phyloP scores from a whole-genome alignment of 2,888 invertebrate species.

The Melieria omissa region DNA sequence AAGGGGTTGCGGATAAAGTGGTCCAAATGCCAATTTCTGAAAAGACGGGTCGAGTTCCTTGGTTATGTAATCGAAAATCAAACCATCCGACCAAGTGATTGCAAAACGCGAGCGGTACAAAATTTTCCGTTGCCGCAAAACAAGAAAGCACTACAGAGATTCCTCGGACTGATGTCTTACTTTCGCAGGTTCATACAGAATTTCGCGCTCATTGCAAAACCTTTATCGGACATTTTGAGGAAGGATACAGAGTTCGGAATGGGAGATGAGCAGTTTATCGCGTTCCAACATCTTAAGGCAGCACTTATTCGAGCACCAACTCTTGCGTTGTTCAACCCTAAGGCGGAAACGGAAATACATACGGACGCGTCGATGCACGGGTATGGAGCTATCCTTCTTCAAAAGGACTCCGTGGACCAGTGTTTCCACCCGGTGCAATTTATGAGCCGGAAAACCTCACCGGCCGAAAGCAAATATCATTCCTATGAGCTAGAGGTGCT shows the following conservation, averaged over 20 bases:
- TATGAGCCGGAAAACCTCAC: slow-evolving; percentile 40
- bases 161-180: slow-evolving; percentile 41
- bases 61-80: slow-evolving; percentile 5
- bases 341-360: slow-evolving; percentile 28
- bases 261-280: slow-evolving; percentile 28
- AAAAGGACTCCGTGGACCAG: slow-evolving; percentile 45
- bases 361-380: slow-evolving; percentile 29
- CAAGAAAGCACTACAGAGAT: slow-evolving; percentile 34
- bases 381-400: slow-evolving; percentile 26
- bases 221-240: slow-evolving; percentile 50
- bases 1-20: slow-evolving; percentile 2
- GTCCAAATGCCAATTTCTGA: slow-evolving; percentile 14
- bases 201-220: slow-evolving; percentile 52
- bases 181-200: slow-evolving; percentile 35
- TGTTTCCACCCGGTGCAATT: slow-evolving; percentile 54
- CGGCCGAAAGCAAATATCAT: slow-evolving; percentile 27
- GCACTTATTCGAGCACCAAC: slow-evolving; percentile 29
- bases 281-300: slow-evolving; percentile 20
- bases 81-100: slow-evolving; percentile 3
- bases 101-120: neutral
- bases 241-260: slow-evolving; percentile 37
- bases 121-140: slow-evolving; percentile 36
- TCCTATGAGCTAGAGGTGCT: slow-evolving; percentile 33
- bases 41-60: slow-evolving; percentile 3
- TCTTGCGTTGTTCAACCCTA: slow-evolving; percentile 23